These are phyloP conservation scores for Macropus fuliginosus DNA, from an alignment of 2,797 vertebrate species.

Conservation along the genomic window DNA sequence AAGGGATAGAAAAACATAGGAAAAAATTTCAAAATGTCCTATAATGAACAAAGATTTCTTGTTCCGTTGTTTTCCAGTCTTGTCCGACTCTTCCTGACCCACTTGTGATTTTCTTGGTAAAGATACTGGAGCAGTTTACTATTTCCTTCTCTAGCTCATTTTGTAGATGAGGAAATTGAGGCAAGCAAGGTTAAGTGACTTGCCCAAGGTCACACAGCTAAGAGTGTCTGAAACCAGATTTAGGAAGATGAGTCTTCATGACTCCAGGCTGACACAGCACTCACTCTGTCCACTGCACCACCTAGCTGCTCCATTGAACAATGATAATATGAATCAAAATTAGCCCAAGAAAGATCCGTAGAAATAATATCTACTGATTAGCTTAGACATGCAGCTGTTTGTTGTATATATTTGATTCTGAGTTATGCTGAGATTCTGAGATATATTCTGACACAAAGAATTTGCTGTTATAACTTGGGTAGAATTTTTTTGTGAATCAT, in stretches of 20 bases:
- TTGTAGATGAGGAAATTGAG: background rate
- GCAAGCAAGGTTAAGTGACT: background rate
- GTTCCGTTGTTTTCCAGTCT: background rate
- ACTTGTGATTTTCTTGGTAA: background rate
- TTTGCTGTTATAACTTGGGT: background rate
- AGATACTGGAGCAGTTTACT: background rate
- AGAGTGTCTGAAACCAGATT: background rate
- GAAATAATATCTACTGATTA: background rate
- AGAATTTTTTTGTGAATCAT: background rate
- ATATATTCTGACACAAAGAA: background rate
- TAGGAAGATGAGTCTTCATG: background rate
- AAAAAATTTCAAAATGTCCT: background rate
- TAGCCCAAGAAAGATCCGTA: background rate
- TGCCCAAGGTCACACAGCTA: background rate
- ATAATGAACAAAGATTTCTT: background rate
- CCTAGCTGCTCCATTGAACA: background rate
- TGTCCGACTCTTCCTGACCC: background rate
- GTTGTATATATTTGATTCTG: background rate
- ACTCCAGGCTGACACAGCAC: background rate
- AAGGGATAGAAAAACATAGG: background rate
- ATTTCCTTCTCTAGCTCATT: background rate
- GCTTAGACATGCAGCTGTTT: background rate
- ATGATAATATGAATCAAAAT: background rate
- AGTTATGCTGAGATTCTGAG: background rate
- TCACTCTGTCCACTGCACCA: background rate